A percentile compares a stretch with the other conserved stretches of the same genome.
Evolutionary conservation across 2,113 vertebrate genomes (phyloP).

Genomic region (Alligator mississippiensis): DNA sequence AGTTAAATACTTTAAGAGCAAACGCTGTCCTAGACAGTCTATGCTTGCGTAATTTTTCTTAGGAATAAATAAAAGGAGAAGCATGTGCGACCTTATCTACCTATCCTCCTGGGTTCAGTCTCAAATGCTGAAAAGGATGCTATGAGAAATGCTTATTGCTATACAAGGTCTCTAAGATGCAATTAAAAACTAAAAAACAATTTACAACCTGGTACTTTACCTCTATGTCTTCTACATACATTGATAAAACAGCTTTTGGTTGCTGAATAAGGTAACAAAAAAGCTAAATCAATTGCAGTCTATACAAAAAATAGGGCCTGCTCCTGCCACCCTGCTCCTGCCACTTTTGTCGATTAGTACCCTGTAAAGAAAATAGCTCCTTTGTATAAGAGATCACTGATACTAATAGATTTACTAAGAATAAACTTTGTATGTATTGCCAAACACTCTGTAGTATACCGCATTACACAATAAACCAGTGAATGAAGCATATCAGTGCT

Average conservation of each 20-base stretch:
- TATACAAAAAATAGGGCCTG: not conserved
- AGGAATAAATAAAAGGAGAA: not conserved
- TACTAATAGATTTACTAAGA: constrained; percentile 6
- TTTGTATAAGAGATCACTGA: not conserved
- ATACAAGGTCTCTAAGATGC: not conserved
- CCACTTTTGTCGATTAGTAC: not conserved
- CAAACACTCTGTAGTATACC: not conserved
- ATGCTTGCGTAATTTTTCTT: not conserved
- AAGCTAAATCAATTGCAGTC: not conserved
- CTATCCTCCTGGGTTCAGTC: not conserved
- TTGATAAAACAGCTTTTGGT: not conserved
- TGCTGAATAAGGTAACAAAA: not conserved
- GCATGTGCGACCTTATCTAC: not conserved
- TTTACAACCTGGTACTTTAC: not conserved
- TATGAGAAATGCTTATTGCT: not conserved
- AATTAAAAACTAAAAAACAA: not conserved
- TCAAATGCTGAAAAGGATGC: not conserved
- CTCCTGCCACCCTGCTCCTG: not conserved
- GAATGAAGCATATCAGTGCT: not conserved
- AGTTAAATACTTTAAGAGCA: not conserved
- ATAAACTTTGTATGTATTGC: not conserved
- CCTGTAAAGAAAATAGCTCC: not conserved
- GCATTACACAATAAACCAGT: not conserved
- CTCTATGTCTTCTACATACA: not conserved
- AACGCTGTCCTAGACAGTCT: not conserved